Conservation (phyloP, 2,797 vertebrate species). For the Rhinophrynus dorsalis region DNA sequence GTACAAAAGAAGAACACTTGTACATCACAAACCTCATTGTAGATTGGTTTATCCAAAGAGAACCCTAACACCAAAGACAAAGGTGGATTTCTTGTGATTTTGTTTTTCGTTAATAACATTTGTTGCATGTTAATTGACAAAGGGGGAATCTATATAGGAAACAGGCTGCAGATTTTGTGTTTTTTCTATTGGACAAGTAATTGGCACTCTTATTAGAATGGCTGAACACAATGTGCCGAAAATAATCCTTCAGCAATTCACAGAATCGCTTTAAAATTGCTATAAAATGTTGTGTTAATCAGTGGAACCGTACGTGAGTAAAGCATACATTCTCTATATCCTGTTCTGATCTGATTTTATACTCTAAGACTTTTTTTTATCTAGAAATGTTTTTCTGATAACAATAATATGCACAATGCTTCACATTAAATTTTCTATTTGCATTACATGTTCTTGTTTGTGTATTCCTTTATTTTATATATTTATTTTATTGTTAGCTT, state of each 20-base stretch:
- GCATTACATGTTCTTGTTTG: constrained; percentile 39
- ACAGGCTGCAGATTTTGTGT: background rate
- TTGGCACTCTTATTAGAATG: background rate
- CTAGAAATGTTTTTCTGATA: constrained; percentile 24
- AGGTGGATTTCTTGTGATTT: background rate
- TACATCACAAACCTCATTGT: constrained; percentile 1
- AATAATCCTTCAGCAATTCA: background rate
- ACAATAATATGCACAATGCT: constrained; percentile 39
- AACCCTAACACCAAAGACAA: constrained; percentile 28
- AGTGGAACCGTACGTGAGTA: constrained; percentile 15
- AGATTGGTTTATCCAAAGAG: constrained; percentile 25
- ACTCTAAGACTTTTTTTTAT: constrained; percentile 36
- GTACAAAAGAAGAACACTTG: background rate
- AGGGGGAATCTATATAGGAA: background rate
- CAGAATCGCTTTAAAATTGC: background rate
- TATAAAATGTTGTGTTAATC: constrained; percentile 24
- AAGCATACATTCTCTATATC: constrained; percentile 20
- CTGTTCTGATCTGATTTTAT: constrained; percentile 46
- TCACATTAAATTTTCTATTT: constrained; percentile 59
- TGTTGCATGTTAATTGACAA: background rate
- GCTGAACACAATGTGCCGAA: background rate
- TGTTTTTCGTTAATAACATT: no score
- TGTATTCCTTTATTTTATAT: no score
- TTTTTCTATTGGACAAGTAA: constrained; percentile 2
- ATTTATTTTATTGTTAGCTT: no score